Conservation (phyloP, 23 tunicate species). For the Corella eumyota region DNA sequence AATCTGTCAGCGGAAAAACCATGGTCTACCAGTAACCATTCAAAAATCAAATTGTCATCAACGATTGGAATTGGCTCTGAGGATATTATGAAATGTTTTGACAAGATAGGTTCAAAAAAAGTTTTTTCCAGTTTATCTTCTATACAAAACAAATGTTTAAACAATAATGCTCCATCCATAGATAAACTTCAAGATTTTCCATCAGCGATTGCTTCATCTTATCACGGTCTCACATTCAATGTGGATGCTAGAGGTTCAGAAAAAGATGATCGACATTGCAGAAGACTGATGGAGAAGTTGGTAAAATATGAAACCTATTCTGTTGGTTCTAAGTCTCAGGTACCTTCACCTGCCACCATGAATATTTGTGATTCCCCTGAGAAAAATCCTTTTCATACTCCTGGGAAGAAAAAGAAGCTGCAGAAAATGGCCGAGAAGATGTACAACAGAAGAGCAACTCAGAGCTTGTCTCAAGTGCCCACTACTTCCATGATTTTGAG, state of each 20-base stretch:
- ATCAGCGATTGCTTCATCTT: conserved; percentile 9
- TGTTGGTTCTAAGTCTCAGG: conserved; percentile 30
- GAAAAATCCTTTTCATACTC: conserved; percentile 3
- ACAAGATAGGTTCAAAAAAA: conserved; percentile 1
- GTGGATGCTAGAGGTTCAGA: conserved; percentile 41
- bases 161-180: neutral
- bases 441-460: conserved; percentile 14
- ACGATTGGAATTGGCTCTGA: neutral
- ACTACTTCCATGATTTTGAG: conserved; percentile 11
- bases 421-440: conserved; percentile 66
- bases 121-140: conserved; percentile 5
- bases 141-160: neutral
- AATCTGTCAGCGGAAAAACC: conserved; percentile 1
- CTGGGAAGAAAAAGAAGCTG: conserved; percentile 26
- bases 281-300: conserved; percentile 30
- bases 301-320: conserved; percentile 66
- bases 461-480: neutral
- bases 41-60: neutral
- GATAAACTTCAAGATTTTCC: conserved; percentile 9
- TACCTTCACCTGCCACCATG: conserved; percentile 30
- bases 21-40: neutral
- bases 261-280: conserved; percentile 19
- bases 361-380: conserved; percentile 32
- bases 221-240: conserved; percentile 23
- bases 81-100: neutral